Evolutionary conservation across 1,140 invertebrate species (phyloP).

Genomic region (Samia ricini): DNA sequence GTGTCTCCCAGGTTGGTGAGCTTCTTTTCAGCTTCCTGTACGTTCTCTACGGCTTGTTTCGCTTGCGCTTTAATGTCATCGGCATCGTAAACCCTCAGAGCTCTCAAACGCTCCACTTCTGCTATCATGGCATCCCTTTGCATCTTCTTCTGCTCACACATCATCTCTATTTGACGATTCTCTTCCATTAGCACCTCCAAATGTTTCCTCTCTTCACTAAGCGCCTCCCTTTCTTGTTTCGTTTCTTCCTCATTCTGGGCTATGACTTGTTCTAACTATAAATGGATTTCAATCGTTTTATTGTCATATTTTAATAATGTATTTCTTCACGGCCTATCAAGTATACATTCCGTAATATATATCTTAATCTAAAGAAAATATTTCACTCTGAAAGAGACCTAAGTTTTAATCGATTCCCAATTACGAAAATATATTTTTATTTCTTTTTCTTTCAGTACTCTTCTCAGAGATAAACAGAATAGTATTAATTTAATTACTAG

Average conservation of each 20-base stretch:
- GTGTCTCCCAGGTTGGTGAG: slow-evolving; percentile 36
- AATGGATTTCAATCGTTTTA: neutral
- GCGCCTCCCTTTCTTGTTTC: slow-evolving; percentile 47
- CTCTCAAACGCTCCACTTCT: slow-evolving; percentile 53
- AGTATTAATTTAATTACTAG: too few species aligned
- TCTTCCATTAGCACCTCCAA: slow-evolving; percentile 45
- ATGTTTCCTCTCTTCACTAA: slow-evolving; percentile 42
- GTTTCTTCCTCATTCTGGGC: slow-evolving; percentile 55
- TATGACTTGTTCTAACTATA: slow-evolving; percentile 48
- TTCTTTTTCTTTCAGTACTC: too few species aligned
- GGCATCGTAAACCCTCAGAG: slow-evolving; percentile 57
- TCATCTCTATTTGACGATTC: slow-evolving; percentile 40
- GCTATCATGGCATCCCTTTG: slow-evolving; percentile 44
- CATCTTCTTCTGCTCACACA: slow-evolving; percentile 50
- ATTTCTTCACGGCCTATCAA: too few species aligned
- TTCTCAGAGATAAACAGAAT: too few species aligned
- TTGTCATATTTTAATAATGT: too few species aligned
- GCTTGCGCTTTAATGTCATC: slow-evolving; percentile 56
- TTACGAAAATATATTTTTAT: too few species aligned
- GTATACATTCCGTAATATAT: too few species aligned
- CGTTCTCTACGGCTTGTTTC: slow-evolving; percentile 43
- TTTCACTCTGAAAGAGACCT: too few species aligned
- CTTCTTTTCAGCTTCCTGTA: slow-evolving; percentile 54
- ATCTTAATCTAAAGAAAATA: too few species aligned
- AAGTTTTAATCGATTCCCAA: too few species aligned